These are phyloP conservation scores for Mus musculus DNA, from an alignment of 2,113 vertebrate genomes.

Conservation along the genomic window DNA sequence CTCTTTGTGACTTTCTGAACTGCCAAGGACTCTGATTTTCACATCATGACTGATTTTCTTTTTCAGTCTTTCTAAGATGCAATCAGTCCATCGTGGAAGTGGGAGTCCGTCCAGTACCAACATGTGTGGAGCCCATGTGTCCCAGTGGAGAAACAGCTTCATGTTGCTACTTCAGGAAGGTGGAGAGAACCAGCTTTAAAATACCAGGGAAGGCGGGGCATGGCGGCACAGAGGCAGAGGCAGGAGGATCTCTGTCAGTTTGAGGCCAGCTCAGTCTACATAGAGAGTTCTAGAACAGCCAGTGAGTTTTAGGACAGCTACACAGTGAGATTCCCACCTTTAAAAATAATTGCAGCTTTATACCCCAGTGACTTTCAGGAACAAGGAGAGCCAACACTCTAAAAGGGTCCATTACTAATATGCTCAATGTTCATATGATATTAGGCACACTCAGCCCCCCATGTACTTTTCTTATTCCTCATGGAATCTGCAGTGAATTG, in stretches of 20 bases:
- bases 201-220: background rate
- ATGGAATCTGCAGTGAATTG: background rate
- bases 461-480: background rate
- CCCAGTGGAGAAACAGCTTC: slow-evolving; percentile 1
- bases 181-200: background rate
- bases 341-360: background rate
- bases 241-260: background rate
- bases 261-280: background rate
- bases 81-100: background rate
- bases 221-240: background rate
- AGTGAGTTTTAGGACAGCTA: background rate
- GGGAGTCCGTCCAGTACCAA: background rate
- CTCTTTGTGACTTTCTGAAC: background rate
- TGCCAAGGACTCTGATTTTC: background rate
- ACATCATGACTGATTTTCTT: background rate
- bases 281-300: background rate
- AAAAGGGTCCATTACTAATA: background rate
- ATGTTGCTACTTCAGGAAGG: background rate
- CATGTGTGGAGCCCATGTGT: background rate
- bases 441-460: background rate
- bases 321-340: background rate
- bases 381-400: slow-evolving; percentile 17
- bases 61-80: background rate
- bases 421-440: background rate
- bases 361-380: background rate